phyloP scores from a whole-genome alignment of 2,113 vertebrate species.

The Peromyscus maniculatus region DNA sequence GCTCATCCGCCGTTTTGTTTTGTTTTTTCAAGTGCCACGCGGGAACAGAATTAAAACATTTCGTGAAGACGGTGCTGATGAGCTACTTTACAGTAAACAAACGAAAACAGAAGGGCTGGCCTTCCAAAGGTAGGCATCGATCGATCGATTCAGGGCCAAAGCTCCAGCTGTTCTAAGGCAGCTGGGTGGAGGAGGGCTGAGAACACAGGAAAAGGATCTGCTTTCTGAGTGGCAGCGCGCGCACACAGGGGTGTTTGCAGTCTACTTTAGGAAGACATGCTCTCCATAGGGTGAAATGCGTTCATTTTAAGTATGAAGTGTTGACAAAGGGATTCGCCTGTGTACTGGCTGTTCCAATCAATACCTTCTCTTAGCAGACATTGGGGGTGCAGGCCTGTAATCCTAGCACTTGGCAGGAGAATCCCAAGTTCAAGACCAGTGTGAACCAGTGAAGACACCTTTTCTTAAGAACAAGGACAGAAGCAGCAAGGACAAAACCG shows the following conservation, averaged over 20 bases:
- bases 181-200: background rate
- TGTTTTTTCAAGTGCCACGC: background rate
- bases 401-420: background rate
- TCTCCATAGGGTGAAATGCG: background rate
- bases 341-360: background rate
- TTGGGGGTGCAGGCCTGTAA: background rate
- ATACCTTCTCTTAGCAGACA: background rate
- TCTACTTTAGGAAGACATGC: background rate
- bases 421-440: background rate
- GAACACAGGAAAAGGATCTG: background rate
- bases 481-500: background rate
- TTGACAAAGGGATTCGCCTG: background rate
- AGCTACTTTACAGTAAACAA: slow-evolving; percentile 42
- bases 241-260: background rate
- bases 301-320: background rate
- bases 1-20: background rate
- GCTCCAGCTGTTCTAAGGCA: background rate
- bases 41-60: background rate
- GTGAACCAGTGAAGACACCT: background rate
- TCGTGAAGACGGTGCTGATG: background rate
- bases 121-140: background rate
- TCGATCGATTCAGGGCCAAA: background rate
- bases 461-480: background rate
- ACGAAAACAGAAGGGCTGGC: background rate
- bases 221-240: background rate